Evolutionary conservation across 2,797 vertebrate species (phyloP), one percentile per base, ranked within the genome.

Genomic region (Dallia pectoralis): DNA sequence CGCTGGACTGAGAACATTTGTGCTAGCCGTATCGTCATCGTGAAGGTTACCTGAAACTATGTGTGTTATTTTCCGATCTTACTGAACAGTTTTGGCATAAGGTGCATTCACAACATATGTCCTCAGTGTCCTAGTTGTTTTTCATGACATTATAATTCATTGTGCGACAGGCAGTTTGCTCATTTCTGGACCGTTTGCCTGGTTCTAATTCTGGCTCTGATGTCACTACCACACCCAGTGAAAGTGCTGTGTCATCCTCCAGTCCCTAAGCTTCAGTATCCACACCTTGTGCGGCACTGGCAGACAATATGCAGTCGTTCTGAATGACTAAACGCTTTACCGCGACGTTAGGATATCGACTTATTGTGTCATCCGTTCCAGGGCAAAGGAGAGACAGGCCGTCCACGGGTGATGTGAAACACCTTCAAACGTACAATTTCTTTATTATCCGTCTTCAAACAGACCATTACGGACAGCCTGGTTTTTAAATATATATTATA

Each of bases 181-280:
- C 9, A 9, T 5, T 44, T 44, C 40, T 14, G 40, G 8, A 44
- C 40, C 40, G 14, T 44, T 44, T 44, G 40, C 40, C 1, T 44
- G 9, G 40, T 44, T 44, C 40, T 14, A 6, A 14, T 14, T 44
- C 3, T 9, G 53, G 53, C n/a, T 9, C 53, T 27, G 53, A 22
- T 19, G 2, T 8, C 5, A 32, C 2, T 15, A 63, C 29, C 30
- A 32, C 61, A 30, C 61, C 27, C 61, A 25, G n/a, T 56, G 7
- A 49, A 67, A 49, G 25, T 69, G 67, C 67, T 69, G 40, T 29
- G 33, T 69, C 67, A 69, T 69, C 27, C 64, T 33, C n/a, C 6
- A 30, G 30, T 59, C 40, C 40, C 40, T 44, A 59, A 25, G 9
- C 25, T 18, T 30, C 18, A 32, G 40, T 16, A 4, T 29, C 29